phyloP scores from a whole-genome alignment of 2,113 vertebrate species.

The Labeo catla region DNA sequence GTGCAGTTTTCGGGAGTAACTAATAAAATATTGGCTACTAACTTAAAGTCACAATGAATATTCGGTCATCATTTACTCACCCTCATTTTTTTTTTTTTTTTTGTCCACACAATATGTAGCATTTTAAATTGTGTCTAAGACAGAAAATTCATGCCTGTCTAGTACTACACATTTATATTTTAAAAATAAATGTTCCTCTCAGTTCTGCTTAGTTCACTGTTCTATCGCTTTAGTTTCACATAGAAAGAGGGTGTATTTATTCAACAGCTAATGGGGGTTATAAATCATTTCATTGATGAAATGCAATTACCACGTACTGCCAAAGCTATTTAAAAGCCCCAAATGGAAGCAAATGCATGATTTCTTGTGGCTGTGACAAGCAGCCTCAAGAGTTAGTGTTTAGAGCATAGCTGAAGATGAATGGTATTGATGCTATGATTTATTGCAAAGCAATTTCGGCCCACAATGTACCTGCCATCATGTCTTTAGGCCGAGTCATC shows the following conservation, averaged over 20 bases:
- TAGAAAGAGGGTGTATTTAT: conserved; percentile 40
- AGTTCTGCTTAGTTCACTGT: conserved; percentile 38
- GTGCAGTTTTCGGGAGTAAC: not conserved
- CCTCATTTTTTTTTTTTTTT: no score
- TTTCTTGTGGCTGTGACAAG: conserved; percentile 38
- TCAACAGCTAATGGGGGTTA: conserved; percentile 50
- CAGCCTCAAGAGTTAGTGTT: conserved; percentile 26
- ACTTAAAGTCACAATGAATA: not conserved
- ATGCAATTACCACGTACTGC: conserved; percentile 45
- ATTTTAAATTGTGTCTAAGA: not conserved
- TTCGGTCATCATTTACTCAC: not conserved
- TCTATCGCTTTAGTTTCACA: conserved; percentile 37
- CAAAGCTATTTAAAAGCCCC: conserved; percentile 48
- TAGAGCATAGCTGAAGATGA: conserved; percentile 42
- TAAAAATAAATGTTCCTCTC: conserved; percentile 32
- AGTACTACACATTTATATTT: conserved; percentile 27
- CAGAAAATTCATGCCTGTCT: not conserved
- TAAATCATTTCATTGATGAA: conserved; percentile 59
- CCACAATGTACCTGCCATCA: conserved; percentile 45
- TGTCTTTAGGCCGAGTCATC: conserved; percentile 27
- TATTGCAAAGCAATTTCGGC: conserved; percentile 43
- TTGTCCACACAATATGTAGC: not conserved
- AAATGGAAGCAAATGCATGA: conserved; percentile 37
- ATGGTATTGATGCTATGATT: conserved; percentile 53
- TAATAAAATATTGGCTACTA: not conserved